These are phyloP conservation scores for Exocentrus adspersus DNA, from an alignment of 2,888 invertebrate species.

Conservation along the genomic window DNA sequence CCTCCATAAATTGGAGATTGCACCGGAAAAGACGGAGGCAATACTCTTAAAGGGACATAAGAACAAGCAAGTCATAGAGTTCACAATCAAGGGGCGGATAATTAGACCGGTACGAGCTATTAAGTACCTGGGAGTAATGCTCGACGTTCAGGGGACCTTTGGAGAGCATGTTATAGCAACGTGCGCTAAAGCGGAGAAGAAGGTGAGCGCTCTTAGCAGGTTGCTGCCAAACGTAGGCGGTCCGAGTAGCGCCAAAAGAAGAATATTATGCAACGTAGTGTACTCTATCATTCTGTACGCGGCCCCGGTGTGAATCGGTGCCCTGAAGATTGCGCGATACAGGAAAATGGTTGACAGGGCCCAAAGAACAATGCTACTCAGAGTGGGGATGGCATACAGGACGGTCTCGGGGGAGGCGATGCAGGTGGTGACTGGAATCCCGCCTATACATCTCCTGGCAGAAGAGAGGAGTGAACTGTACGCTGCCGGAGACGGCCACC, in stretches of 20 bases:
- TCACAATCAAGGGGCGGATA: background rate
- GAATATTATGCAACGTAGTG: background rate
- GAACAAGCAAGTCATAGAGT: no score
- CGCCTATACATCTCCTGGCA: background rate
- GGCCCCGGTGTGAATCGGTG: slow-evolving; percentile 12
- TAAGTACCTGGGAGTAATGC: background rate
- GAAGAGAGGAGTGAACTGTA: background rate
- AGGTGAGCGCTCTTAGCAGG: background rate
- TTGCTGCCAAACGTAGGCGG: slow-evolving; percentile 14
- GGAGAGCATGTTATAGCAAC: background rate
- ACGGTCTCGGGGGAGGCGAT: background rate
- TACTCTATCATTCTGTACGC: slow-evolving; percentile 11
- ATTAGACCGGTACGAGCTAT: background rate
- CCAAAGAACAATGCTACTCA: background rate
- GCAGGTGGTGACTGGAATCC: background rate
- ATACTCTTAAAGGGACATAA: no score
- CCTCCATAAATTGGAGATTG: no score
- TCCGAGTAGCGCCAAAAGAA: background rate
- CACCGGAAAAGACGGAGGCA: slow-evolving; percentile 19
- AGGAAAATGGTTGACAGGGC: no score
- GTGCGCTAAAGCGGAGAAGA: background rate
- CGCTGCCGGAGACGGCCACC: no score
- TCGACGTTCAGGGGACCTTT: background rate
- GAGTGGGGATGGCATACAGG: background rate
- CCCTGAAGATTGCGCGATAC: no score